phyloP scores from a whole-genome alignment of 2,797 vertebrate species.

The Toxotes lorentzi region DNA sequence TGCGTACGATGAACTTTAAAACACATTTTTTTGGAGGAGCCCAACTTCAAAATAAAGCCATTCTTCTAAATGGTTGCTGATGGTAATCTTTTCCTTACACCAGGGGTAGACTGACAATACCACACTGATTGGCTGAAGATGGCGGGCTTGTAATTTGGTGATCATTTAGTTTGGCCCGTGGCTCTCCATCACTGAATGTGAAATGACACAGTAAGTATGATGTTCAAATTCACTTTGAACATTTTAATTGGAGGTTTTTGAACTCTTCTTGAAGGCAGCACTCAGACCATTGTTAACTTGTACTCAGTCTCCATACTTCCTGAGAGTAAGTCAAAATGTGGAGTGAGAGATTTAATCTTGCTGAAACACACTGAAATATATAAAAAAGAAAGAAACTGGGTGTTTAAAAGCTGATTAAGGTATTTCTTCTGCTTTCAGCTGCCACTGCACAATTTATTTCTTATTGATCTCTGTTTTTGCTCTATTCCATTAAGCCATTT shows the following conservation, averaged over 20 bases:
- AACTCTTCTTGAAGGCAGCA: not conserved
- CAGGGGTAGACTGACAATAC: constrained; percentile 43
- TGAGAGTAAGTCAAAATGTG: not conserved
- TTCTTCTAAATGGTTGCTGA: constrained; percentile 46
- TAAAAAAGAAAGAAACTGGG: not conserved
- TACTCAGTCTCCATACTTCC: not conserved
- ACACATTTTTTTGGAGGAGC: not conserved
- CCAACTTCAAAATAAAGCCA: constrained; percentile 17
- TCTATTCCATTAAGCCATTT: constrained; percentile 32
- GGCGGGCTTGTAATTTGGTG: constrained; percentile 37
- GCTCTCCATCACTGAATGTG: constrained; percentile 14
- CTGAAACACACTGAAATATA: not conserved
- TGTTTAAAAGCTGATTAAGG: not conserved
- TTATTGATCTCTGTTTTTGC: constrained; percentile 30
- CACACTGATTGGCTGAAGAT: constrained; percentile 50
- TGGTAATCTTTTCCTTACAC: constrained; percentile 48
- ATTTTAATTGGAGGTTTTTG: not conserved
- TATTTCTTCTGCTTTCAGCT: not conserved
- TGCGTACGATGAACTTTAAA: constrained; percentile 1
- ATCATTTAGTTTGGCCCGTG: constrained; percentile 8
- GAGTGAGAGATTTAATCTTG: not conserved
- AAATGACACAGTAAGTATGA: constrained; percentile 15
- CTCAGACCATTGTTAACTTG: not conserved
- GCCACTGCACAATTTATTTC: not conserved
- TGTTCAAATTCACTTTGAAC: constrained; percentile 19